Evolutionary conservation across 2,113 vertebrate species (phyloP).

Genomic region (Microtus montanus): DNA sequence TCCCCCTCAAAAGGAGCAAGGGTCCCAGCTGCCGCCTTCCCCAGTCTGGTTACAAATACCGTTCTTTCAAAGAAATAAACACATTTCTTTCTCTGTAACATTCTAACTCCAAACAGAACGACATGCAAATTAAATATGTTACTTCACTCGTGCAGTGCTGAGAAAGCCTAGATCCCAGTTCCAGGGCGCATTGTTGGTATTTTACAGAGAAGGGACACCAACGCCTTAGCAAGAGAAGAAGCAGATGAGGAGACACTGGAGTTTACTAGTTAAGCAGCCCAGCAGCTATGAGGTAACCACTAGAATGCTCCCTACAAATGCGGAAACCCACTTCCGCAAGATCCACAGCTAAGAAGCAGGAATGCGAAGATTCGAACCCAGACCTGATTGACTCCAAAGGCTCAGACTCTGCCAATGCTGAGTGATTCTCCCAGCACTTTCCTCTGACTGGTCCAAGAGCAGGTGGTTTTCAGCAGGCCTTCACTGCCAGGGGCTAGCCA

Average conservation of each 20-base stretch:
- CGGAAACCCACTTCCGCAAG: not conserved
- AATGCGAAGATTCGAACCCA: constrained; percentile 9
- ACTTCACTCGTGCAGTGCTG: not conserved
- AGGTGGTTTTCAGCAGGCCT: not conserved
- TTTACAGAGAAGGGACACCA: not conserved
- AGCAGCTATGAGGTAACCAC: not conserved
- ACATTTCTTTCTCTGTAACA: not conserved
- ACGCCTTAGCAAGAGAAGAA: not conserved
- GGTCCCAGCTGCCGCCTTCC: not conserved
- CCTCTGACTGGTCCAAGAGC: not conserved
- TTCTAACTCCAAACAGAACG: constrained; percentile 32
- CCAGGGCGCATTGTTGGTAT: not conserved
- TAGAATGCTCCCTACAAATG: not conserved
- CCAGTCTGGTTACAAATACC: constrained; percentile 43
- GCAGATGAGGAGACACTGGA: not conserved
- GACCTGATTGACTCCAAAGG: constrained; percentile 30
- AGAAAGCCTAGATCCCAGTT: not conserved
- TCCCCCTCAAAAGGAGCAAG: not conserved
- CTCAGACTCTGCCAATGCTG: not conserved
- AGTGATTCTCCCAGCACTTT: not conserved
- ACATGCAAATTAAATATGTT: constrained; percentile 43
- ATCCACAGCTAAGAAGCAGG: constrained; percentile 14
- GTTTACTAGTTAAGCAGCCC: not conserved
- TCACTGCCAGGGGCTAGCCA: not conserved
- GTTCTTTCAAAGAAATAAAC: constrained; percentile 21